phyloP scores from a whole-genome alignment of 1,140 invertebrate genomes.

The Lepidurus couesii region DNA sequence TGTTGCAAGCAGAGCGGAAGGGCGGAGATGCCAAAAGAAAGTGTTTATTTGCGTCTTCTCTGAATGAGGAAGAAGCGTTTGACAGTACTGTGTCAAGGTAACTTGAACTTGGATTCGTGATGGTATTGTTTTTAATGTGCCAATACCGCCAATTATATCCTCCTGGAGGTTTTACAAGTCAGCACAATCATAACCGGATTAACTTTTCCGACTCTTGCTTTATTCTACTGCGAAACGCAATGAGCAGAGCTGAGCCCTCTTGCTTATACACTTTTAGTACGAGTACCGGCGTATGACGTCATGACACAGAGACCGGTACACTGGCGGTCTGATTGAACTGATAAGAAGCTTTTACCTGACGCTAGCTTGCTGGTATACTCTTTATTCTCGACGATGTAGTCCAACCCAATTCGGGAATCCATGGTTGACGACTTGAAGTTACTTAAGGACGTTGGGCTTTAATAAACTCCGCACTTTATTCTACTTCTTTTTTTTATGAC shows the following conservation, averaged over 20 bases:
- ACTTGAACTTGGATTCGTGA: background rate
- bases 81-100: constrained; percentile 1
- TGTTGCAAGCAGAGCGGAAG: constrained; percentile 9
- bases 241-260: background rate
- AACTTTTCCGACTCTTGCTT: background rate
- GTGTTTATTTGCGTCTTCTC: background rate
- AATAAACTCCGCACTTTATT: no score
- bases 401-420: constrained; percentile 82
- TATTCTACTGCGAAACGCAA: background rate
- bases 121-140: background rate
- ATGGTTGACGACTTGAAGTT: constrained; percentile 46
- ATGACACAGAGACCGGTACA: background rate
- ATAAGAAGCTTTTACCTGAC: constrained; percentile 53
- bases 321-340: background rate
- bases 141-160: constrained; percentile 9
- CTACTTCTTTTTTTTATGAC: no score
- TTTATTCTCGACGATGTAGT: constrained; percentile 87
- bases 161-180: background rate
- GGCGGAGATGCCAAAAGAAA: background rate
- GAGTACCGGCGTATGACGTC: background rate
- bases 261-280: background rate
- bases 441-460: background rate
- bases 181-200: constrained; percentile 1
- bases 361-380: constrained; percentile 88
- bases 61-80: background rate